Evolutionary conservation across 1,140 invertebrate genomes (phyloP), one percentile per base, ranked within the genome.

Genomic region (Popillia japonica): DNA sequence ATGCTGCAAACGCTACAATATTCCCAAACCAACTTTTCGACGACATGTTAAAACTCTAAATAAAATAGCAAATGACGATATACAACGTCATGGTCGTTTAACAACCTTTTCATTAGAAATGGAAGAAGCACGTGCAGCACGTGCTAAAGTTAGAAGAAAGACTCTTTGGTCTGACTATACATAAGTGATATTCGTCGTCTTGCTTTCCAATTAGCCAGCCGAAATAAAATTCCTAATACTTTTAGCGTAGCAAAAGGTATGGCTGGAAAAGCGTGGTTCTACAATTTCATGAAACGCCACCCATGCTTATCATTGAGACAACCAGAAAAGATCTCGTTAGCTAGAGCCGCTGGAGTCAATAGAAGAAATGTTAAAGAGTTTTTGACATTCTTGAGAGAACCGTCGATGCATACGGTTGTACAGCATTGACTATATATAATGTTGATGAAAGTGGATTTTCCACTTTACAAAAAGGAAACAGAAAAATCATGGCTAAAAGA

Each of bases 261-360:
- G 72, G 17, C 55, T 41, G 40, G 78, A 20, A 68, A 78, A 78
- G 61, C 59, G 22, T 78, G 72, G 78, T 75, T 72, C 41, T 78
- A 79, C 40, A 75, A 48, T 27, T 79, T 72, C 59, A 64, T 78
- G 68, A 48, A 40, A 14, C 61, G 79, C 73, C 34, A 79, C 40
- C 76, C 59, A 61, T 8, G 74, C 17, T 40, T 79, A 14, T 79
- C 72, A 11, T 34, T 79, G 14, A 27, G 76, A 42, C 11, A 55
- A 41, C 76, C 79, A 11, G 76, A 79, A 44, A 17, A 22, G 17
- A 75, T 72, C n/a, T 79, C 72, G 22, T 10, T 68, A 27, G 61
- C 23, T 22, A 22, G 79, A 61, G 68, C 55, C 2, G 74, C 55
- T 59, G 79, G 77, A 23, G 77, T 78, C 76, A 79, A 79, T 59